Evolutionary conservation across 2,888 invertebrate genomes (phyloP), one percentile per base, ranked within the genome.

Genomic region (Dastarcus helophoroides): DNA sequence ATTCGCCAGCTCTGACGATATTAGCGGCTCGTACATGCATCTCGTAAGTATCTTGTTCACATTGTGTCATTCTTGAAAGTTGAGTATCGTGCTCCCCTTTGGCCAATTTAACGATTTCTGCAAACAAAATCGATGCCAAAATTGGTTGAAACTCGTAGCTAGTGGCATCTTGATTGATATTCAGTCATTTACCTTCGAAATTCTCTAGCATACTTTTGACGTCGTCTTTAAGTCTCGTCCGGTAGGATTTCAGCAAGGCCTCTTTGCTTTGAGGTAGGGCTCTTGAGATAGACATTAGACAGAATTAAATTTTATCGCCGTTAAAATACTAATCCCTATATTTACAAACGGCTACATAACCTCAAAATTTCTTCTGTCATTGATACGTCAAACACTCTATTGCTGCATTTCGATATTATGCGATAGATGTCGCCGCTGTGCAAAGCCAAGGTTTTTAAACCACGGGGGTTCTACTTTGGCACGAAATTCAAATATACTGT

Each of bases 131-230:
- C n/a, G n/a, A n/a, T n/a, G n/a, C 19, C 6, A 19, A 19, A 19
- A 19, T 19, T 19, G 19, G 19, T 19, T 7, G 19, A 6, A 6
- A 7, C 8, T 19, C 8, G 8, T 7, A 19, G 19, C 19, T 19
- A 6, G n/a, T n/a, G 7, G 19, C 8, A 19, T 6, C 19, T 7
- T 19, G 19, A 19, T 19, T 19, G 19, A 19, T 19, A 7, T 19
- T 22, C 22, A 2, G 7, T 6, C 6, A 34, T 38, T 48, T 69
- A 81, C 93, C 93, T 70, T 86, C 84, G 62, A 91, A 95, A 62
- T 97, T 97, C 60, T 97, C 95, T 31, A 93, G 66, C 85, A 98
- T 93, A 45, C 94, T 91, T 60, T 89, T 90, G 0, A 95, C 85
- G 64, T 94, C 95, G 61, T 95, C 94, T 61, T 94, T 94, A 26